Evolutionary conservation across 2,113 vertebrate species (phyloP).

Genomic region (Chloropsis hardwickii): DNA sequence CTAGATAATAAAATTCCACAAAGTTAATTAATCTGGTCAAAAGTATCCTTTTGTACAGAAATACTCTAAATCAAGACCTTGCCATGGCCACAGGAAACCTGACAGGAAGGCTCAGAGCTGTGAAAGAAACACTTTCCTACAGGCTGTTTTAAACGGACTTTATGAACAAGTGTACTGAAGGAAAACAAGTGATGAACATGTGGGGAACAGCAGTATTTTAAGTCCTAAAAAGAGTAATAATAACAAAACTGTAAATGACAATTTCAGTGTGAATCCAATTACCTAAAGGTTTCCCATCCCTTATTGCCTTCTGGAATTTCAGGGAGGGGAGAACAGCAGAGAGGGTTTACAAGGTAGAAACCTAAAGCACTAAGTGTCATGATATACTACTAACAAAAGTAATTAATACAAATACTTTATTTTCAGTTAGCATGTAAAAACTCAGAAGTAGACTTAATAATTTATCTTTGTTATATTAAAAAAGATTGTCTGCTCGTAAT

Average conservation of each 20-base stretch:
- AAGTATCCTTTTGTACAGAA: conserved; percentile 58
- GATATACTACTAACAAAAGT: conserved; percentile 20
- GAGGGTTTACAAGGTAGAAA: not conserved
- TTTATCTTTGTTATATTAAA: conserved; percentile 62
- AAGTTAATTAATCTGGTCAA: conserved; percentile 55
- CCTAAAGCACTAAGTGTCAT: not conserved
- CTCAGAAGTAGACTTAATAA: conserved; percentile 50
- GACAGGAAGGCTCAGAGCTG: conserved; percentile 3
- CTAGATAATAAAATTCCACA: conserved; percentile 41
- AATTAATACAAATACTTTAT: conserved; percentile 34
- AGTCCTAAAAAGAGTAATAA: not conserved
- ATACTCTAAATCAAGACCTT: conserved; percentile 43
- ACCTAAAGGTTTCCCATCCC: conserved; percentile 4
- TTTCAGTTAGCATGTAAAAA: conserved; percentile 60
- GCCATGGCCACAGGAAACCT: conserved; percentile 38
- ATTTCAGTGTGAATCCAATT: not conserved
- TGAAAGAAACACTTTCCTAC: not conserved
- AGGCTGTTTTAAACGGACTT: conserved; percentile 21
- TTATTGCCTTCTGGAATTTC: conserved; percentile 29
- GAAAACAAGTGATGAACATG: not conserved
- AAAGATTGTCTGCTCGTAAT: conserved; percentile 75
- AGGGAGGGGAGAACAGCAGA: not conserved
- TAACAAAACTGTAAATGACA: not conserved
- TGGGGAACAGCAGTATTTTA: not conserved
- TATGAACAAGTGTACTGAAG: not conserved